phyloP scores from a whole-genome alignment of 1,140 invertebrate species.

The Trichomalopsis sarcophagae region DNA sequence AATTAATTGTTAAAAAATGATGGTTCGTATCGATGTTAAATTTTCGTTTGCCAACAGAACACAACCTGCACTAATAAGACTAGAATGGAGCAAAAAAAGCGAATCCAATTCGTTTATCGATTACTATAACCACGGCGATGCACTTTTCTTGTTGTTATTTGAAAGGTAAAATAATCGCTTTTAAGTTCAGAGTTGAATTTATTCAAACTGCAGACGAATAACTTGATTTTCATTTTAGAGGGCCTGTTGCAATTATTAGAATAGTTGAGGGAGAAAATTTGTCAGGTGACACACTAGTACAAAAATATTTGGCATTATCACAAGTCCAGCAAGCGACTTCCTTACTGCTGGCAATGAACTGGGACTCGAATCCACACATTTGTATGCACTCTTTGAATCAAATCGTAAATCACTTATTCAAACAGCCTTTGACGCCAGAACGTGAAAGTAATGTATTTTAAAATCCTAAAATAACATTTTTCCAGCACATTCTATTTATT shows the following conservation, averaged over 20 bases:
- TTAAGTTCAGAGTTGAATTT: background rate
- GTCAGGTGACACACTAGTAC: conserved; percentile 77
- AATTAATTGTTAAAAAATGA: background rate
- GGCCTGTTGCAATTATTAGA: conserved; percentile 72
- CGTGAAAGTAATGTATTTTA: conserved; percentile 75
- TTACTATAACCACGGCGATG: conserved; percentile 72
- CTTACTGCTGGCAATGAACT: conserved; percentile 81
- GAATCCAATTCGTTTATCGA: conserved; percentile 72
- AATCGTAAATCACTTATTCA: conserved; percentile 83
- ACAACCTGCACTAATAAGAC: conserved; percentile 76
- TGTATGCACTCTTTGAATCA: conserved; percentile 83
- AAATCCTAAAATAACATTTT: background rate
- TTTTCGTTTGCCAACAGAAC: conserved; percentile 56
- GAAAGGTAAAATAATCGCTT: conserved; percentile 75
- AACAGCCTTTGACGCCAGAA: conserved; percentile 79
- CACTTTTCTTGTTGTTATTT: conserved; percentile 77
- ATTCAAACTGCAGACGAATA: background rate
- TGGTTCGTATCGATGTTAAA: background rate
- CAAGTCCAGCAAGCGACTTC: conserved; percentile 83
- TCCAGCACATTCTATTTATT: conserved; percentile 14
- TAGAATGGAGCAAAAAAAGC: conserved; percentile 77
- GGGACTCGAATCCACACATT: conserved; percentile 82
- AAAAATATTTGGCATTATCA: conserved; percentile 80
- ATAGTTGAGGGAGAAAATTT: conserved; percentile 72
- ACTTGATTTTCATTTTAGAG: conserved; percentile 63